phyloP scores from a whole-genome alignment of 2,888 invertebrate species.

The Hofmannophila pseudospretella region DNA sequence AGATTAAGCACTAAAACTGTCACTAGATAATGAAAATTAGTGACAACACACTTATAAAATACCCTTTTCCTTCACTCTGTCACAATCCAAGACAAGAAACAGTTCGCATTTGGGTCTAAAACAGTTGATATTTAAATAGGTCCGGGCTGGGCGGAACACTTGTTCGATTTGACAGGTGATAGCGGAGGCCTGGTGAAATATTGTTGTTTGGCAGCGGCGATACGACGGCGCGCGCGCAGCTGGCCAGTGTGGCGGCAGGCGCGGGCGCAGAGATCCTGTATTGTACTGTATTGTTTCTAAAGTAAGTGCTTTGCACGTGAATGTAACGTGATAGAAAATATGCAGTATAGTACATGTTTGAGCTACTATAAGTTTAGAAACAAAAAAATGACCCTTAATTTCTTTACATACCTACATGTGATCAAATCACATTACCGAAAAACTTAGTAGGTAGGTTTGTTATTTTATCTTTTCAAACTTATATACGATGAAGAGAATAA shows the following conservation, averaged over 20 bases:
- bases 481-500: too few species aligned
- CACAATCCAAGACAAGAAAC: conserved; percentile 33
- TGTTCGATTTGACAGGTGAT: conserved; percentile 75
- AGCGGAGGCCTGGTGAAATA: conserved; percentile 61
- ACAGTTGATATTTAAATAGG: conserved; percentile 71
- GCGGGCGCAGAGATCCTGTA: neutral
- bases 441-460: too few species aligned
- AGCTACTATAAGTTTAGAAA: too few species aligned
- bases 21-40: too few species aligned
- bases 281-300: neutral
- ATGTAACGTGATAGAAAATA: neutral
- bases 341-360: too few species aligned
- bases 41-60: too few species aligned
- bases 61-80: conserved; percentile 6
- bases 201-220: conserved; percentile 32
- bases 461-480: too few species aligned
- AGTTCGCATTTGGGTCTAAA: conserved; percentile 53
- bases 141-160: conserved; percentile 64
- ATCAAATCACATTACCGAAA: too few species aligned
- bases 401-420: too few species aligned
- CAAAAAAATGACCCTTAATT: too few species aligned
- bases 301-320: neutral
- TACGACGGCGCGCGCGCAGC: conserved; percentile 47
- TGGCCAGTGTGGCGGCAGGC: conserved; percentile 24
- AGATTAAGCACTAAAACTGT: neutral